Evolutionary conservation across 2,113 vertebrate species (phyloP).

Genomic region (Sphaerodactylus townsendi): DNA sequence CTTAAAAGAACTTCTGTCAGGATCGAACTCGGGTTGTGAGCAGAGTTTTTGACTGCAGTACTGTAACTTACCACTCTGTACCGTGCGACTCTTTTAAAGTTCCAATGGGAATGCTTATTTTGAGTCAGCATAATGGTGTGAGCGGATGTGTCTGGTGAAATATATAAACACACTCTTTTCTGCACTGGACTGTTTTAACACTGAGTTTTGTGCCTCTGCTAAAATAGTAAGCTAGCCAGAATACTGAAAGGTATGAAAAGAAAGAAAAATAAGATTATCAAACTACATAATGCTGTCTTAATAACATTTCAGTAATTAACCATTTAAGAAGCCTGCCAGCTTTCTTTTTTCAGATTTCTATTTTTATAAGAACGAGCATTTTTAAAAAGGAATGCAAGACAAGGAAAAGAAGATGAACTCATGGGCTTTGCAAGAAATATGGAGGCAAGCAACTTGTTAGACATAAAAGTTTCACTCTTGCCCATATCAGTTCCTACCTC

Average conservation of each 20-base stretch:
- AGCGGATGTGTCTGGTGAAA: neutral
- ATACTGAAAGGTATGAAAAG: neutral
- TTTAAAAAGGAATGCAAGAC: neutral
- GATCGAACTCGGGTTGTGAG: too few species aligned
- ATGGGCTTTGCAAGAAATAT: neutral
- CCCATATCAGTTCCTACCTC: too few species aligned
- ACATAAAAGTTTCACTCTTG: too few species aligned
- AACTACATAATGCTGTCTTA: neutral
- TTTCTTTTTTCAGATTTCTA: neutral
- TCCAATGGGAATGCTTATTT: neutral
- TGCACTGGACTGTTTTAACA: neutral
- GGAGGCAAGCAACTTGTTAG: too few species aligned
- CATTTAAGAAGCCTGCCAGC: too few species aligned
- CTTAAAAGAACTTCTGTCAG: too few species aligned
- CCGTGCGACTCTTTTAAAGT: too few species aligned
- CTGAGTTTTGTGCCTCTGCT: neutral
- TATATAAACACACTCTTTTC: neutral
- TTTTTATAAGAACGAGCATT: neutral
- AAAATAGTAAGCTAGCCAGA: neutral
- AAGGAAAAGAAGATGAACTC: neutral
- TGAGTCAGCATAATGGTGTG: neutral
- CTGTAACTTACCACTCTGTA: too few species aligned
- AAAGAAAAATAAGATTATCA: neutral
- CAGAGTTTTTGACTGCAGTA: too few species aligned
- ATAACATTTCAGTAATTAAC: neutral